phyloP scores from a whole-genome alignment of 2,888 invertebrate species.

The Cerceris rybyensis region DNA sequence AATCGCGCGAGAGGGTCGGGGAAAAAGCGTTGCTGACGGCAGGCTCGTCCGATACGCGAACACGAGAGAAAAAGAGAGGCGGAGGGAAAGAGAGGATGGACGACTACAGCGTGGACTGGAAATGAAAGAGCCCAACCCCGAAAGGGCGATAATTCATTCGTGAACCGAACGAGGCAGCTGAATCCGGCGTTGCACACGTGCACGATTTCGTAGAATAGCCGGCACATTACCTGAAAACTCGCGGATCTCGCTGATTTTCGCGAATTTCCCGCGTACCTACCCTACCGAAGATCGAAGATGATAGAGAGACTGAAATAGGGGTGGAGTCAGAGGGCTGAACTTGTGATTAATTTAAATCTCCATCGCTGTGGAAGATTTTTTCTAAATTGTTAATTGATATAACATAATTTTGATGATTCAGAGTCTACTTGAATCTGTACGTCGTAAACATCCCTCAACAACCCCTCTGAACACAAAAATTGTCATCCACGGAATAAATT shows the following conservation, averaged over 20 bases:
- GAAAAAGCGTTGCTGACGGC: slow-evolving; percentile 76
- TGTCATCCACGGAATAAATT: no score
- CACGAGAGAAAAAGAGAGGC: slow-evolving; percentile 55
- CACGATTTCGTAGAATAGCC: slow-evolving; percentile 73
- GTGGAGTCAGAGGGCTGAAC: no score
- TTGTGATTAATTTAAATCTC: no score
- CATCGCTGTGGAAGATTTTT: no score
- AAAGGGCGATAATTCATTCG: slow-evolving; percentile 82
- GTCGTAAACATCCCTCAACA: no score
- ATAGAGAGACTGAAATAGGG: no score
- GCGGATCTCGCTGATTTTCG: slow-evolving; percentile 29
- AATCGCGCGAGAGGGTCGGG: slow-evolving; percentile 54
- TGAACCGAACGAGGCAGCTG: slow-evolving; percentile 81
- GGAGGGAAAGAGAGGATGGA: slow-evolving; percentile 68
- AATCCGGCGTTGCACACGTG: slow-evolving; percentile 79
- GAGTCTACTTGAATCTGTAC: no score
- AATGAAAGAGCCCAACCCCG: slow-evolving; percentile 81
- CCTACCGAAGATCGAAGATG: no score
- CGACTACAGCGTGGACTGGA: slow-evolving; percentile 77
- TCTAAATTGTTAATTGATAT: no score
- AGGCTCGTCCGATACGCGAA: slow-evolving; percentile 68
- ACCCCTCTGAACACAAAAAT: no score
- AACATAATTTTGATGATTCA: no score
- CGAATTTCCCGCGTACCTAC: no score
- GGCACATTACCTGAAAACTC: slow-evolving; percentile 65